These are phyloP conservation scores for Nemoura dubitans DNA, from an alignment of 2,888 invertebrate genomes.

Conservation along the genomic window DNA sequence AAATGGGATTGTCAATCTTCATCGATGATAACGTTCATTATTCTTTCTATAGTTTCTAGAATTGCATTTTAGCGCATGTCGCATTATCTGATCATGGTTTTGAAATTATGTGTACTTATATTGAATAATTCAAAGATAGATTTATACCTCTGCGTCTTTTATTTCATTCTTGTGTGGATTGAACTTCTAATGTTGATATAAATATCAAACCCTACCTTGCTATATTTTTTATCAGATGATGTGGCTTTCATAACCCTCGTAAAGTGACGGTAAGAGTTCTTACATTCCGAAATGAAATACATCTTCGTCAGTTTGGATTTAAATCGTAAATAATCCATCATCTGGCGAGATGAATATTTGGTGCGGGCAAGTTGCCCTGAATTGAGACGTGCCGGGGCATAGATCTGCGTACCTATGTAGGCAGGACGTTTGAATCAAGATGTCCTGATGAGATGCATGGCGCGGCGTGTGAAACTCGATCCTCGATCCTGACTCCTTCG, in stretches of 20 bases:
- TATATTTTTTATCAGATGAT: neutral
- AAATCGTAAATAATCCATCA: neutral
- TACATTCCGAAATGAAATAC: neutral
- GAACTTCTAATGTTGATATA: neutral
- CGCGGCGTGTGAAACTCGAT: neutral
- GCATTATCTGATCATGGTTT: neutral
- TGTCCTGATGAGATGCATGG: neutral
- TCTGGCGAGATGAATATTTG: neutral
- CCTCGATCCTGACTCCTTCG: neutral
- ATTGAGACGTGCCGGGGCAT: neutral
- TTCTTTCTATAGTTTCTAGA: constrained; percentile 2
- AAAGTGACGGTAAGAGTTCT: neutral
- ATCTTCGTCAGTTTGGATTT: constrained; percentile 7
- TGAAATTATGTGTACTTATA: neutral
- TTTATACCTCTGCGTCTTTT: neutral
- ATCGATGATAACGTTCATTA: neutral
- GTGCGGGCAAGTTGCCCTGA: neutral
- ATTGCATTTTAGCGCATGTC: neutral
- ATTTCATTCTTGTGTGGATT: neutral
- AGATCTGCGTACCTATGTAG: neutral
- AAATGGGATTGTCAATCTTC: constrained; percentile 12
- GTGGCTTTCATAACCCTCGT: neutral
- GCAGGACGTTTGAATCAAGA: neutral
- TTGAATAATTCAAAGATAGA: neutral
- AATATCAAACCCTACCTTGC: neutral